Evolutionary conservation across 2,888 invertebrate genomes (phyloP).

Genomic region (Lysandra coridon): DNA sequence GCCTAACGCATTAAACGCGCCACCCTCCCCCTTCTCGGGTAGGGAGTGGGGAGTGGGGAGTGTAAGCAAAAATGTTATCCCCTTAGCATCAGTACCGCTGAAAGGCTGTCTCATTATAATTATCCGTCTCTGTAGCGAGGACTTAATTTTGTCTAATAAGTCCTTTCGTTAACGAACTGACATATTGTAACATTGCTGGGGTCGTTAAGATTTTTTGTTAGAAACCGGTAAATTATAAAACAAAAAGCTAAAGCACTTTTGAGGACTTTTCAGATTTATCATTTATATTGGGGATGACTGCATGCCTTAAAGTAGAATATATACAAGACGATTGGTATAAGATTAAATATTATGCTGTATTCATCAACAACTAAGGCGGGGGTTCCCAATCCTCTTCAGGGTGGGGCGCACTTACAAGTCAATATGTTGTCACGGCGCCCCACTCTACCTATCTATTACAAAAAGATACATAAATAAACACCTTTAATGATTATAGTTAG

Average conservation of each 20-base stretch:
- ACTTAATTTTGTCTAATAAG: slow-evolving; percentile 25
- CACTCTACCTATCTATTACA: no score
- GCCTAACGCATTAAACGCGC: neutral
- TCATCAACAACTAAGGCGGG: no score
- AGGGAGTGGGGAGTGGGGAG: neutral
- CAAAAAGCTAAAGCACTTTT: neutral
- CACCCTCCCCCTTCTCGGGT: neutral
- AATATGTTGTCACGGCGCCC: no score
- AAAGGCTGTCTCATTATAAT: slow-evolving; percentile 27
- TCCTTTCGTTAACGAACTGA: slow-evolving; percentile 14
- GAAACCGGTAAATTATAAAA: neutral
- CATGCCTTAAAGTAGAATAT: no score
- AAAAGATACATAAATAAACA: no score
- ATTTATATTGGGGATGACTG: no score
- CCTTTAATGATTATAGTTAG: no score
- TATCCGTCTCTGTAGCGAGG: slow-evolving; percentile 17
- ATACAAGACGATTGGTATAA: no score
- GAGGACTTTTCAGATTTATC: neutral
- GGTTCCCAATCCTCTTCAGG: no score
- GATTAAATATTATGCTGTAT: no score
- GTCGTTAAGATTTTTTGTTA: neutral
- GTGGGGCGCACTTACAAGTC: no score
- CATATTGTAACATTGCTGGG: neutral
- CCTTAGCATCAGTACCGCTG: slow-evolving; percentile 23
- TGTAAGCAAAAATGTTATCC: slow-evolving; percentile 23